Evolutionary conservation across 2,888 invertebrate species (phyloP).

Genomic region (Andrena bicolor): DNA sequence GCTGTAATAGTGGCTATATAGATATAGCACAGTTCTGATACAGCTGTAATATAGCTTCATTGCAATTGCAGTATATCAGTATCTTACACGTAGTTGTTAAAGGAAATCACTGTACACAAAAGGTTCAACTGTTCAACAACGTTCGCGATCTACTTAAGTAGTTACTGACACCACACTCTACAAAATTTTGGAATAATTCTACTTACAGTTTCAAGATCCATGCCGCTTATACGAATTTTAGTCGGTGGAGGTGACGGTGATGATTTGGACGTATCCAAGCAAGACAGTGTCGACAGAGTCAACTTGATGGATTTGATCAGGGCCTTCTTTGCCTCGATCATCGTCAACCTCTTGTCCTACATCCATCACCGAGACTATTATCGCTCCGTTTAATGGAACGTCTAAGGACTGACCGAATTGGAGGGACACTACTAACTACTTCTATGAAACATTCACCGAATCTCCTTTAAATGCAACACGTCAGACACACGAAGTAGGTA

Average conservation of each 20-base stretch:
- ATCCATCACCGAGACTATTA: slow-evolving; percentile 78
- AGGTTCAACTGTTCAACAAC: too few relatives aligned
- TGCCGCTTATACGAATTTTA: slow-evolving; percentile 75
- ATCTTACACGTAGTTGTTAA: too few relatives aligned
- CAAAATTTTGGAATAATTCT: background rate
- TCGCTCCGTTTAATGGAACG: slow-evolving; percentile 53
- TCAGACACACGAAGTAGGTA: too few relatives aligned
- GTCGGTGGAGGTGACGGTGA: slow-evolving; percentile 82
- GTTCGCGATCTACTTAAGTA: too few relatives aligned
- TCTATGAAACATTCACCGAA: background rate
- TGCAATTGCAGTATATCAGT: too few relatives aligned
- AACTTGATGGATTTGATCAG: slow-evolving; percentile 79
- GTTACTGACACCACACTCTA: too few relatives aligned
- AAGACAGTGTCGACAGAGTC: slow-evolving; percentile 80
- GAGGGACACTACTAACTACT: background rate
- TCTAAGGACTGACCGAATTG: slow-evolving; percentile 22
- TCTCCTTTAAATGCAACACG: too few relatives aligned
- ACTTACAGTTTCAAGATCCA: slow-evolving; percentile 67
- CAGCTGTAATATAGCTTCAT: too few relatives aligned
- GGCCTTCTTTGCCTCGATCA: slow-evolving; percentile 76
- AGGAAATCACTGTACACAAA: too few relatives aligned
- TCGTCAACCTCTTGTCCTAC: slow-evolving; percentile 76
- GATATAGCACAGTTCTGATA: too few relatives aligned
- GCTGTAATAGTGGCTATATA: too few relatives aligned
- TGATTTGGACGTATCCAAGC: slow-evolving; percentile 77